phyloP scores from a whole-genome alignment of 2,113 vertebrate genomes.

The Mormoops blainvillei region DNA sequence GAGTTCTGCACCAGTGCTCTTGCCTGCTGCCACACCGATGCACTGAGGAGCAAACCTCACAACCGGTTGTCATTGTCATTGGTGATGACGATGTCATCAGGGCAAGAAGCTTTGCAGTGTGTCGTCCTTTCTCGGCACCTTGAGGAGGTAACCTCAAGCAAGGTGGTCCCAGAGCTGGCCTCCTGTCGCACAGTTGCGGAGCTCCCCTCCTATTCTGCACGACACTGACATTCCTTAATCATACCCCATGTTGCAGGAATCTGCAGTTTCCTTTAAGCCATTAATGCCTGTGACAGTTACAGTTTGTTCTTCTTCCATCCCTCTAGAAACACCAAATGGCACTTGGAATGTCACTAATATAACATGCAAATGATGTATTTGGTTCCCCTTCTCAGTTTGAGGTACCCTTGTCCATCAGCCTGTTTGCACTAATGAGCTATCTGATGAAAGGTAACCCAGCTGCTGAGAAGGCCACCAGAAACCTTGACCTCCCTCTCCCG shows the following conservation, averaged over 20 bases:
- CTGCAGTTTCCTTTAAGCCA: slow-evolving; percentile 59
- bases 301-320: slow-evolving; percentile 44
- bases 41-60: fast-evolving
- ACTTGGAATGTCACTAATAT: slow-evolving; percentile 73
- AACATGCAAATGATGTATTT: slow-evolving; percentile 73
- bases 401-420: slow-evolving; percentile 71
- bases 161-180: too few species aligned
- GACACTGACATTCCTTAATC: not conserved
- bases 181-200: not conserved
- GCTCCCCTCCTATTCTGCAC: not conserved
- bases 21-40: too few species aligned
- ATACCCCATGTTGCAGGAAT: not conserved
- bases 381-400: slow-evolving; percentile 47
- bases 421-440: slow-evolving; percentile 63
- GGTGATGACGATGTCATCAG: too few species aligned
- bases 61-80: not conserved
- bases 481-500: not conserved
- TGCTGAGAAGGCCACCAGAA: slow-evolving; percentile 56
- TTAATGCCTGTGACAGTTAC: slow-evolving; percentile 51
- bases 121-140: fast-evolving
- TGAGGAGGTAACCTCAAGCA: not conserved
- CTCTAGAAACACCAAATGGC: slow-evolving; percentile 69
- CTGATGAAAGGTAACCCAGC: slow-evolving; percentile 58
- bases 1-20: not conserved
- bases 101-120: not conserved